These are phyloP conservation scores for Drosophila kanapiae DNA, from an alignment of 1,140 invertebrate genomes.

Conservation along the genomic window DNA sequence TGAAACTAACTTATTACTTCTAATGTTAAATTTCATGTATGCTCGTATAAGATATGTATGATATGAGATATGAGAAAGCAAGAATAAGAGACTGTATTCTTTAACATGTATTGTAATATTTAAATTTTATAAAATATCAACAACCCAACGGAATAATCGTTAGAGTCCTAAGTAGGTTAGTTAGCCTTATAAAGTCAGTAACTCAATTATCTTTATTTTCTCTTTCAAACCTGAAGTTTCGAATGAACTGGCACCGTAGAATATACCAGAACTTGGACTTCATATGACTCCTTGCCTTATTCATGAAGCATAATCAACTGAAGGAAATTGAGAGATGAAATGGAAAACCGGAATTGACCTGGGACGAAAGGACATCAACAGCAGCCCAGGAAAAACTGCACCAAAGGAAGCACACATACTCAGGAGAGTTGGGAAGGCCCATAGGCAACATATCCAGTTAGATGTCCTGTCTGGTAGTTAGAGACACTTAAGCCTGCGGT, in stretches of 20 bases:
- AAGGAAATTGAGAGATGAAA: slow-evolving; percentile 30
- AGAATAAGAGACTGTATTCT: too few species aligned
- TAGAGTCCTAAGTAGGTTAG: too few species aligned
- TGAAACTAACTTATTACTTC: not conserved
- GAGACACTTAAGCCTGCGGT: slow-evolving; percentile 75
- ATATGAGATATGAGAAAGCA: too few species aligned
- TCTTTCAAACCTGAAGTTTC: not conserved
- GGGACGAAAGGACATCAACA: slow-evolving; percentile 36
- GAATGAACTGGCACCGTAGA: not conserved
- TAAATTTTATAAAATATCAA: too few species aligned
- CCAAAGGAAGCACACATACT: slow-evolving; percentile 13
- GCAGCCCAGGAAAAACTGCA: slow-evolving; percentile 50
- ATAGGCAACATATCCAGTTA: slow-evolving; percentile 36
- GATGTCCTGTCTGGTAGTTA: slow-evolving; percentile 57
- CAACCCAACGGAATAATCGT: too few species aligned
- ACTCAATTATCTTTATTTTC: not conserved
- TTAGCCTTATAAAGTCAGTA: too few species aligned
- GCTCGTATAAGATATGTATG: too few species aligned
- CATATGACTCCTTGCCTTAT: not conserved
- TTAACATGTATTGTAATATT: too few species aligned
- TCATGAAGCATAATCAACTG: slow-evolving; percentile 20
- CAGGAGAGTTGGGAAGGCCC: not conserved
- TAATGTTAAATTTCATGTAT: too few species aligned
- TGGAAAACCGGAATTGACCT: slow-evolving; percentile 24
- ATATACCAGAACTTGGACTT: not conserved